A percentile compares a stretch with the other conserved stretches of the same genome.
Conservation (phyloP, 2,888 invertebrate genomes). For the Elysia crispata region DNA sequence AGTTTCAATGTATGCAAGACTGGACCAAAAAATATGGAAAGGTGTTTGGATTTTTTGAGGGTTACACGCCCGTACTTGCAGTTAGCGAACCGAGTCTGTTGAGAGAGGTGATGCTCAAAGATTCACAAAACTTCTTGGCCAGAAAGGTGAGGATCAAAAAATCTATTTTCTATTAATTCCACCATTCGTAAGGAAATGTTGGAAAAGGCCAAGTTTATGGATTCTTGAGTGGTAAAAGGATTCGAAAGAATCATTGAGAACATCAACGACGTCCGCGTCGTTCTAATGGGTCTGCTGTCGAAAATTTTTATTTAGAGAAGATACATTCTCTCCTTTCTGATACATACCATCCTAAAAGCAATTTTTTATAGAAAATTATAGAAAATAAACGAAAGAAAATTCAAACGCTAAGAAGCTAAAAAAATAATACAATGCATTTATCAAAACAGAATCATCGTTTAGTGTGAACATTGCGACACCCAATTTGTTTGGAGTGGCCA, state of each 20-base stretch:
- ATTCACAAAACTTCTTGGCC: slow-evolving; percentile 76
- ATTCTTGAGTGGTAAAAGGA: not conserved
- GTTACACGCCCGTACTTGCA: slow-evolving; percentile 73
- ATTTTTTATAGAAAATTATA: too few species aligned
- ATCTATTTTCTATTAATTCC: slow-evolving; percentile 53
- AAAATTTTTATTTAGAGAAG: too few species aligned
- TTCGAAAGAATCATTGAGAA: not conserved
- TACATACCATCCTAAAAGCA: too few species aligned
- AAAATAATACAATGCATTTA: too few species aligned
- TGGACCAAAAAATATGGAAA: slow-evolving; percentile 66
- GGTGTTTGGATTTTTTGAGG: slow-evolving; percentile 73
- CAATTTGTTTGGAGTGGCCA: too few species aligned
- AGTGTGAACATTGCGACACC: too few species aligned
- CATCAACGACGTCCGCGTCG: too few species aligned
- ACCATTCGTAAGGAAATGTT: not conserved
- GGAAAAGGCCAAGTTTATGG: not conserved
- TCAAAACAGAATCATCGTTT: too few species aligned
- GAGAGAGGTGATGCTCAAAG: slow-evolving; percentile 76
- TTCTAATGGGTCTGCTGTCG: too few species aligned
- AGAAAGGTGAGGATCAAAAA: slow-evolving; percentile 61
- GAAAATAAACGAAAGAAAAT: too few species aligned
- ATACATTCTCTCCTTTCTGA: too few species aligned
- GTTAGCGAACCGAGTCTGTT: slow-evolving; percentile 76
- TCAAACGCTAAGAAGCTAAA: too few species aligned
- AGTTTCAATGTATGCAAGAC: slow-evolving; percentile 61